Evolutionary conservation across 2,113 vertebrate species (phyloP), one percentile per base, ranked within the genome.

Genomic region (Columba janthina): DNA sequence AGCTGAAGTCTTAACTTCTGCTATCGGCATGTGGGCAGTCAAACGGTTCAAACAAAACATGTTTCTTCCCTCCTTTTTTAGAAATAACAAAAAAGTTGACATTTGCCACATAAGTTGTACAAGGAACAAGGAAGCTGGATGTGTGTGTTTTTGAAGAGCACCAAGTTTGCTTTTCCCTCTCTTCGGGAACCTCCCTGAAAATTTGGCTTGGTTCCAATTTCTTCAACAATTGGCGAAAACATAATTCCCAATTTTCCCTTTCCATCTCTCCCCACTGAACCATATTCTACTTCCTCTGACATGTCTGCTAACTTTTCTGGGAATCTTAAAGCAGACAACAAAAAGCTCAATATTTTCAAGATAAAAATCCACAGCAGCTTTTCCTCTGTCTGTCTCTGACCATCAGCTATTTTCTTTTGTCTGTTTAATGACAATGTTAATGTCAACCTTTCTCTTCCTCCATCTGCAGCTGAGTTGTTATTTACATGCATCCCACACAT

Each of bases 181-280:
- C 61, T 88, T 88, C 61, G 57, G 65, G 88, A 95, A 84, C 76
- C 85, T 93, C 92, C 90, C 73, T 88, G 29, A 90, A 92, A 92
- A 72, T 89, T 90, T 95, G 96, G 89, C 76, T 86, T 53, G 8
- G 56, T 78, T 95, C 88, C 93, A 96, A 69, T 81, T 94, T 90
- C 73, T 97, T 96, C 92, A 92, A 86, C 79, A 92, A 90, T 90
- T 95, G 76, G 48, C 92, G 73, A 88, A 93, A 57, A 91, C 31
- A 69, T 86, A 81, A 89, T 93, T 92, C 88, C 93, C 92, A 92
- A 96, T 91, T 96, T 94, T 94, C 79, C 83, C 92, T 94, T 95
- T 90, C 69, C 53, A 93, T 89, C 50, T 94, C 34, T 95, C 66
- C 84, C 70, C 57, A 78, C n/a, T 84, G 90, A 93, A 89, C 57